Base-by-base conservation (phyloP, 1,140 invertebrate species). In the Eupristina koningsbergeri region DNA sequence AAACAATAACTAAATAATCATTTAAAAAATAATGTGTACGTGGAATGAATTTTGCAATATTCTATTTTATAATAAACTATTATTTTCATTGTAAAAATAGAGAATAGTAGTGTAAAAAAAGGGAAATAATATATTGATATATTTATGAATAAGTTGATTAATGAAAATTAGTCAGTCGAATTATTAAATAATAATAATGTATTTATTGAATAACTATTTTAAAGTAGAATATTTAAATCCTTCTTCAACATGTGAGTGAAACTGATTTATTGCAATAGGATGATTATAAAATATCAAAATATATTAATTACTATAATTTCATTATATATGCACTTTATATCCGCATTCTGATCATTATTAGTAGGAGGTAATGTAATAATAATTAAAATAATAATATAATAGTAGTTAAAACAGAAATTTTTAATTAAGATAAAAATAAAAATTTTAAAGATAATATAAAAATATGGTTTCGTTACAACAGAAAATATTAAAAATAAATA, bases 281-380 rank as follows among this genome's bases (percentile, higher is more conserved):
- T 41, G 26, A 11, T 11, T n/a, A 9, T 71, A 11, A 71, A 41
- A 41, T 1, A 1, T 19, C 5, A 41, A 22, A 41, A 71, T 41
- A n/a, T 71, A 50, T 50, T 13, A 50, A 50, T 50, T 75, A 75
- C 45, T 29, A 50, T 50, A 75, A 50, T 75, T 75, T 50, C n/a
- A 75, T 53, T 50, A 15, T 53, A 13, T 26, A 71, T 41, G 67
- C 41, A 41, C 8, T 71, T 71, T 71, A 41, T 26, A 41, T 71
- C 0, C 6, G 2, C 6, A 22, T 8, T 15, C 39, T 22, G 22
- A 0, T 69, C 39, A 64, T 3, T 6, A 41, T 8, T 41, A 36
- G 26, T 2, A 5, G 7, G 53, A 5, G 53, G 53, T 26, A 26
- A 26, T 58, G 22, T 7, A 9, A 7, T 26, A 58, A 58, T 2